Evolutionary conservation across 2,113 vertebrate genomes (phyloP).

Genomic region (Gallinago media): DNA sequence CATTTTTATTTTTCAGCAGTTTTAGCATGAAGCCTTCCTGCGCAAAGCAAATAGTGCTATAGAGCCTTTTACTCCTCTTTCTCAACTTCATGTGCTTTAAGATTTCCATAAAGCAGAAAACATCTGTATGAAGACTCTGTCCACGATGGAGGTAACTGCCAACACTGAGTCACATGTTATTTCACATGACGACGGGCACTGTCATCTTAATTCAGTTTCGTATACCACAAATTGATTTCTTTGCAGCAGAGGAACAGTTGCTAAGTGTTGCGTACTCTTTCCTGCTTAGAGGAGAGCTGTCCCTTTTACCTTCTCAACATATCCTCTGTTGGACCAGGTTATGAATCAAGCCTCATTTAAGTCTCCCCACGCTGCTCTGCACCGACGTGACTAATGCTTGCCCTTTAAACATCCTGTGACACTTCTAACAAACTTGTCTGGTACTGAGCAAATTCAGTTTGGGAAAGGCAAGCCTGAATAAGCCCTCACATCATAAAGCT

Average conservation of each 20-base stretch:
- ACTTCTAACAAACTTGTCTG: background rate
- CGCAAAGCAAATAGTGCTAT: background rate
- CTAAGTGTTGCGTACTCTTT: background rate
- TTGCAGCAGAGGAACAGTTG: background rate
- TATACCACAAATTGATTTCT: background rate
- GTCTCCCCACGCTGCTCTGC: background rate
- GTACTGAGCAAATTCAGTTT: background rate
- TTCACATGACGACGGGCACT: background rate
- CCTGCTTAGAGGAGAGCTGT: background rate
- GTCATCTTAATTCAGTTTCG: background rate
- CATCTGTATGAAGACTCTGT: background rate
- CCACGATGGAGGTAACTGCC: background rate
- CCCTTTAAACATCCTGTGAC: conserved; percentile 38
- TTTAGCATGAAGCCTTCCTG: background rate
- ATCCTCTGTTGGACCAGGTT: background rate
- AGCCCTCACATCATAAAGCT: background rate
- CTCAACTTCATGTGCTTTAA: background rate
- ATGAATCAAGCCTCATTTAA: conserved; percentile 3
- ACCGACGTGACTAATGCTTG: conserved; percentile 19
- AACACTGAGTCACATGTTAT: background rate
- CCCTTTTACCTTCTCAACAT: conserved; percentile 9
- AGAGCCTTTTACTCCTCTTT: background rate
- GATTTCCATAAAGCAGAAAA: background rate
- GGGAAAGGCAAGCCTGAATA: background rate
- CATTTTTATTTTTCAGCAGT: background rate